Evolutionary conservation across 2,888 invertebrate species (phyloP), one percentile per base, ranked within the genome.

Genomic region (Acanthosepion lycidas): DNA sequence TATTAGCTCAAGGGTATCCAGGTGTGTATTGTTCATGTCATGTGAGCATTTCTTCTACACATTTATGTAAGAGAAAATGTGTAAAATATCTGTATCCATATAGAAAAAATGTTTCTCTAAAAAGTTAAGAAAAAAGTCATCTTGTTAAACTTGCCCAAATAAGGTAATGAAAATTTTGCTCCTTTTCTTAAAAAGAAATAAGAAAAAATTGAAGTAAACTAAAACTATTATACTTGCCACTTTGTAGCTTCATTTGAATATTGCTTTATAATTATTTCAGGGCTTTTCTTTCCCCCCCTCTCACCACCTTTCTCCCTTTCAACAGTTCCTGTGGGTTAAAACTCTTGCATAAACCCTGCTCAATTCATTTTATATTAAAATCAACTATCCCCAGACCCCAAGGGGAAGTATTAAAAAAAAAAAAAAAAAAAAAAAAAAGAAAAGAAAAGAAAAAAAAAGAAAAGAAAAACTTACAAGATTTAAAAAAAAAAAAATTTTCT

Each of bases 371-470:
- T 59, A 59, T 78, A n/a, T 78, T 12, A 78, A 78, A 78, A 78
- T 78, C 78, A 78, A 78, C 33, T 15, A n/a, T 8, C 78, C 78
- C 33, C 78, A n/a, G 15, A 6, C n/a, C n/a, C n/a, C n/a, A 78
- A 78, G n/a, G n/a, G n/a, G n/a, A n/a, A 15, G 78, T n/a, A 3
- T 26, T 26, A n/a, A n/a, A 78, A 78, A 78, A 78, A 78, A 78
- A 78, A n/a, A 78, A 78, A n/a, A n/a, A 78, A 0, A 78, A 78
- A 18, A 33, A 78, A 78, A 78, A 78, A 78, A 78, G 33, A 33
- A 78, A 78, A 78, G n/a, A n/a, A n/a, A n/a, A 78, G n/a, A 78
- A 78, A 78, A 78, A 78, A n/a, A 78, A 78, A n/a, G 15, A 78
- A 0, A 78, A 78, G 33, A 33, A 78, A 78, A 78, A 78, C 4